Evolutionary conservation across 2,888 invertebrate genomes (phyloP).

Genomic region (Pristionchus exspectatus): DNA sequence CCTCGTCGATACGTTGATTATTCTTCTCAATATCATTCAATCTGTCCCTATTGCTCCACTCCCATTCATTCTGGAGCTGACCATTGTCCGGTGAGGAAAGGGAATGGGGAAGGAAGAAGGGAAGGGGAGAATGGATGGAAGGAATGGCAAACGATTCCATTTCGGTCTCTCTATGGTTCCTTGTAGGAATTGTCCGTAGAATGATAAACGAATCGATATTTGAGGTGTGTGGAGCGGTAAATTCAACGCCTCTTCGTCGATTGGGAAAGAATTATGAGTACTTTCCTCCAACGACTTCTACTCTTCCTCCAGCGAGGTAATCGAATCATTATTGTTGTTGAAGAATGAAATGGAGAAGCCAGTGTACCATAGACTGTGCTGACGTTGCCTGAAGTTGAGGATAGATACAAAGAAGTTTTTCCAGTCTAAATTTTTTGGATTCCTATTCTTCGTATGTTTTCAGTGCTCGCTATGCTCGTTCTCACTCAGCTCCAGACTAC

Average conservation of each 20-base stretch:
- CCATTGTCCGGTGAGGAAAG: background rate
- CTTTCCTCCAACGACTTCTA: background rate
- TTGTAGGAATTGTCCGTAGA: background rate
- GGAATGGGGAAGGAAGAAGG: background rate
- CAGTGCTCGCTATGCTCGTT: slow-evolving; percentile 10
- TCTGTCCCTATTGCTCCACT: slow-evolving; percentile 19
- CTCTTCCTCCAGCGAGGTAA: slow-evolving; percentile 26
- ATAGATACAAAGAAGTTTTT: too few species aligned
- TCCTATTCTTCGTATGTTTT: too few species aligned
- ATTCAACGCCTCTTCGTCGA: slow-evolving; percentile 47
- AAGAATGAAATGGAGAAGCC: background rate
- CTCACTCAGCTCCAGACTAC: slow-evolving; percentile 38
- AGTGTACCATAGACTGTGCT: background rate
- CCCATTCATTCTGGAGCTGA: slow-evolving; percentile 33
- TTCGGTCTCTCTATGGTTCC: background rate
- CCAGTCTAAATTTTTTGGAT: too few species aligned
- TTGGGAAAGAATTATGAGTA: slow-evolving; percentile 50
- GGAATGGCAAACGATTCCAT: slow-evolving; percentile 19
- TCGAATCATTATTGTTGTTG: background rate
- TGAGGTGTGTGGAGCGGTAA: slow-evolving; percentile 42
- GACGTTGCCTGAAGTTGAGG: too few species aligned
- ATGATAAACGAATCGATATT: background rate
- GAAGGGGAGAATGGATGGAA: background rate
- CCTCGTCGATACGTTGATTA: background rate
- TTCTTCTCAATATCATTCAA: slow-evolving; percentile 9